A percentile compares a stretch with the other conserved stretches of the same genome.
These are phyloP conservation scores for Corbicula japonica DNA, from an alignment of 2,888 invertebrate species.

Conservation along the genomic window DNA sequence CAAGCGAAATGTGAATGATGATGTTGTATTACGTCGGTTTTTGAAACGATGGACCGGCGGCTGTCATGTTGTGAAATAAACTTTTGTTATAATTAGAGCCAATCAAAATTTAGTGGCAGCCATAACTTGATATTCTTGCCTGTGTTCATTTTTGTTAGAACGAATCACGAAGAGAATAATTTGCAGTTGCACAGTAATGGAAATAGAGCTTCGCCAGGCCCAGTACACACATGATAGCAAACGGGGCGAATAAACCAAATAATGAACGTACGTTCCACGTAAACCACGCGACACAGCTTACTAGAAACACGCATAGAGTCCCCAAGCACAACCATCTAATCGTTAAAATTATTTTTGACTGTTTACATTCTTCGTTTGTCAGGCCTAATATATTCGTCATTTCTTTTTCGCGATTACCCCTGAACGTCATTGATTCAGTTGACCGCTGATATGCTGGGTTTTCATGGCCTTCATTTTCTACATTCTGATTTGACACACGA, in stretches of 20 bases:
- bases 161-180: neutral
- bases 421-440: neutral
- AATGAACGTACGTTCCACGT: conserved; percentile 44
- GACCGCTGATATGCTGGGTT: neutral
- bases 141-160: no score
- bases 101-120: no score
- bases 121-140: no score
- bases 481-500: neutral
- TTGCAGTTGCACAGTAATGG: conserved; percentile 1
- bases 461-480: neutral
- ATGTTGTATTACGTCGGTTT: no score
- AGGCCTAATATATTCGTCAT: neutral
- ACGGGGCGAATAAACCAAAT: conserved; percentile 48
- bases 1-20: no score
- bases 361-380: neutral
- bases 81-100: no score
- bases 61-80: no score
- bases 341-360: neutral
- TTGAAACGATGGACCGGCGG: no score
- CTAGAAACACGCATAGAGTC: conserved; percentile 21
- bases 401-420: neutral
- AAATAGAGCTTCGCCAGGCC: conserved; percentile 28
- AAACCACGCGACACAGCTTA: conserved; percentile 46
- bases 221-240: conserved; percentile 29
- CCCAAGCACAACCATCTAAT: conserved; percentile 14